Evolutionary conservation across 2,797 vertebrate genomes (phyloP).

Genomic region (Martes flavigula): DNA sequence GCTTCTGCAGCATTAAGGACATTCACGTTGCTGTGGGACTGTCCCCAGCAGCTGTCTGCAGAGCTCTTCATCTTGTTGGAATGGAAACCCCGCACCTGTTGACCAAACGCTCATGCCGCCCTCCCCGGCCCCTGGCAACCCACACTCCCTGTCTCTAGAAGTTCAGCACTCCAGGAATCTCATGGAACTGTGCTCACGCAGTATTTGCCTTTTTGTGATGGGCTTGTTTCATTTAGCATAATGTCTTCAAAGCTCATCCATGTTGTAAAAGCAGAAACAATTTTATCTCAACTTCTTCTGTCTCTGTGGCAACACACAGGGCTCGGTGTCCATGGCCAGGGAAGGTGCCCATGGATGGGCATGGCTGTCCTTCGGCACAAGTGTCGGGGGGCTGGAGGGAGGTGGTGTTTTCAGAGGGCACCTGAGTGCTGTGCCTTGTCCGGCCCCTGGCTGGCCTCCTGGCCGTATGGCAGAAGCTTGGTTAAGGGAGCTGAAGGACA

Average conservation of each 20-base stretch:
- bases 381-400: rapidly evolving
- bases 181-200: rapidly evolving
- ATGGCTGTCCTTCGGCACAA: rapidly evolving
- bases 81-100: neutral
- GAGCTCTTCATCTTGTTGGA: rapidly evolving
- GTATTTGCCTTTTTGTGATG: neutral
- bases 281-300: neutral
- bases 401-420: neutral
- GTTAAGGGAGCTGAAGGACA: neutral
- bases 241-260: neutral
- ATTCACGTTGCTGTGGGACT: rapidly evolving
- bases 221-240: neutral
- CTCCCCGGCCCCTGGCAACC: neutral
- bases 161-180: rapidly evolving
- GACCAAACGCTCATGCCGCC: rapidly evolving
- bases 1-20: too few species aligned
- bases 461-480: neutral
- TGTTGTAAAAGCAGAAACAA: neutral
- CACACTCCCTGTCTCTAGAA: neutral
- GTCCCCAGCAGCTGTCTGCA: rapidly evolving
- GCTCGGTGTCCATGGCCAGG: neutral
- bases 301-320: rapidly evolving
- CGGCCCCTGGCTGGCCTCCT: neutral
- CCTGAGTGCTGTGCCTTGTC: rapidly evolving
- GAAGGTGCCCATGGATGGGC: neutral